Evolutionary conservation across 2,888 invertebrate genomes (phyloP).

Genomic region (Drosophila putrida): DNA sequence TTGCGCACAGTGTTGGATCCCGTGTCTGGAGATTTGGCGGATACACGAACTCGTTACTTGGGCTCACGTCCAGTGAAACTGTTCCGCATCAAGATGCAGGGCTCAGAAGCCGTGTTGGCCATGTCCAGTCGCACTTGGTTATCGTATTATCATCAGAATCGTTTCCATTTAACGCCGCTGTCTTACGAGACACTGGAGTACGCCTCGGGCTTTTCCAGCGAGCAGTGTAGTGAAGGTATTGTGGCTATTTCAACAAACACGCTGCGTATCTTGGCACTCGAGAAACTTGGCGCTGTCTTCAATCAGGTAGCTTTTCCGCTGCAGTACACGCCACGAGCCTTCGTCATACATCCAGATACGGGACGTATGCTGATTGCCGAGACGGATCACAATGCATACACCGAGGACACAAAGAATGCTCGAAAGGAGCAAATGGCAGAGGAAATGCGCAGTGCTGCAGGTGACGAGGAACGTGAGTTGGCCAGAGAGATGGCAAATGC

Average conservation of each 20-base stretch:
- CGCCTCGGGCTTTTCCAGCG: constrained; percentile 97
- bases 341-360: constrained; percentile 96
- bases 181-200: constrained; percentile 99
- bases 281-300: constrained; percentile 99
- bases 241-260: constrained; percentile 99
- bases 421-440: constrained; percentile 98
- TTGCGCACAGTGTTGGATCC: constrained; percentile 97
- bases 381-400: constrained; percentile 99
- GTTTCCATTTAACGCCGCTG: constrained; percentile 97
- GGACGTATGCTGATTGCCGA: constrained; percentile 96
- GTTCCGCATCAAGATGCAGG: constrained; percentile 98
- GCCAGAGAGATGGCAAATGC: constrained; percentile 99
- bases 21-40: constrained; percentile 97
- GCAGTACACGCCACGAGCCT: constrained; percentile 98
- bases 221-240: constrained; percentile 99
- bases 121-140: constrained; percentile 99
- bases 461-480: constrained; percentile 96
- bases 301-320: constrained; percentile 97
- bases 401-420: constrained; percentile 97
- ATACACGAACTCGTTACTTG: constrained; percentile 98
- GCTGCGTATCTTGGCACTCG: constrained; percentile 97
- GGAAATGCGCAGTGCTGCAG: constrained; percentile 99
- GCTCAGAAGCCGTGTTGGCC: constrained; percentile 97
- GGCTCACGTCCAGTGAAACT: constrained; percentile 98
- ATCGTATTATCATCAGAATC: constrained; percentile 98